These are phyloP conservation scores for Parnassius smintheus DNA, from an alignment of 2,888 invertebrate genomes.

Conservation along the genomic window DNA sequence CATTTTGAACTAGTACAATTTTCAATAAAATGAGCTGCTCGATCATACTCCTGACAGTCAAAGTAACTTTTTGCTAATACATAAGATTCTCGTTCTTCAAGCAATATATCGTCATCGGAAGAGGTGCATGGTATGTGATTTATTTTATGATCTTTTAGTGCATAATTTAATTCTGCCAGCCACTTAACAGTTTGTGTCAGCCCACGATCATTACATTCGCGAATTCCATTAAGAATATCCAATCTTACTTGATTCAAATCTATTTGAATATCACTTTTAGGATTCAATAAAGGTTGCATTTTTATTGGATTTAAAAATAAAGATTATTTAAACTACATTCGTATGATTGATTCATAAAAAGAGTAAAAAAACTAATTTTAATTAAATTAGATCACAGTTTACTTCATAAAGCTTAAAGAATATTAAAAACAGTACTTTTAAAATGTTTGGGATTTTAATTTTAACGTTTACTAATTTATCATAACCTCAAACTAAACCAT, in stretches of 20 bases:
- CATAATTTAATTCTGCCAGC: conserved; percentile 92
- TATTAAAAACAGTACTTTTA: no score
- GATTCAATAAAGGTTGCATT: conserved; percentile 60
- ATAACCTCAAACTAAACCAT: no score
- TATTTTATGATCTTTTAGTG: conserved; percentile 85
- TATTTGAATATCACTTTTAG: conserved; percentile 66
- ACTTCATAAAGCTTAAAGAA: no score
- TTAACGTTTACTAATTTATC: no score
- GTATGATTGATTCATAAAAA: background rate
- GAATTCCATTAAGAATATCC: conserved; percentile 66
- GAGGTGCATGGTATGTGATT: conserved; percentile 67
- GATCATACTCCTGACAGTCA: conserved; percentile 94
- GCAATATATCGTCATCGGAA: conserved; percentile 66
- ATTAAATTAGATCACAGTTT: no score
- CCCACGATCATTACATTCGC: conserved; percentile 90
- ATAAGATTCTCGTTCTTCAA: conserved; percentile 87
- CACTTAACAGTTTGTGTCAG: conserved; percentile 92
- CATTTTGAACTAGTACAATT: conserved; percentile 86
- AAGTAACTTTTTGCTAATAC: conserved; percentile 92
- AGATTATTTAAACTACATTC: background rate
- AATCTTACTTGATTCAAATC: conserved; percentile 68
- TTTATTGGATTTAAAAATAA: background rate
- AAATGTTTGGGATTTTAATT: no score
- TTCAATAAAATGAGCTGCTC: conserved; percentile 90
- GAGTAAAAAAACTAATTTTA: no score